Base-by-base conservation (phyloP, 2,113 vertebrate genomes). In the Oenanthe oenanthe region DNA sequence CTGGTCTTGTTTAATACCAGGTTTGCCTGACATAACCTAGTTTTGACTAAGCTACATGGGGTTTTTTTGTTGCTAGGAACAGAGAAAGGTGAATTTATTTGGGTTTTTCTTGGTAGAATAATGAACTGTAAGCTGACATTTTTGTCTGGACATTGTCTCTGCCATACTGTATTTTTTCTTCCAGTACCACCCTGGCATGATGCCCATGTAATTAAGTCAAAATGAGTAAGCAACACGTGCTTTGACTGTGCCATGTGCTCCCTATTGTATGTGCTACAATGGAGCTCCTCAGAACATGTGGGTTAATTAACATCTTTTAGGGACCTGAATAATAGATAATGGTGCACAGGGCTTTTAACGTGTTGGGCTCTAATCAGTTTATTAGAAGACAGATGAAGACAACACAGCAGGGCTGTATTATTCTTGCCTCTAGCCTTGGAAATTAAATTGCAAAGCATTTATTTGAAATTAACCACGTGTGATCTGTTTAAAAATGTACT, bases 291-390 rank as follows among this genome's bases (percentile, higher is more conserved):
- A 77, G 73, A 94, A 90, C 92, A 94, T 36, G 68, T 10, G 91
- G 91, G 92, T 97, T 97, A 97, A 98, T 97, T 96, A 97, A 97
- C 95, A 97, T 97, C 96, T 97, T 97, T 97, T 97, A 96, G 92
- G 91, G 88, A 92, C 85, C 95, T 96, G 92, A 92, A 94, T 95
- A 96, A 95, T 88, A 97, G 95, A 97, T 97, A 96, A 95, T 84
- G 92, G 91, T 92, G 91, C 88, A 86, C 47, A 66, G 94, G 89
- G 95, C 80, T 91, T 91, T 96, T 96, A 95, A 93, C 93, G 66
- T 92, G 58, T 86, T 96, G 93, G 90, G 93, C 97, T 97, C 96
- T 98, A 98, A 98, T 98, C 98, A 98, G 97, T 98, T 98, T 98
- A 98, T 97, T 97, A 93, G 90, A 87, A 93, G 97, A 91, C 92